Evolutionary conservation across 2,888 invertebrate genomes (phyloP).

Genomic region (Amorpha juglandis): DNA sequence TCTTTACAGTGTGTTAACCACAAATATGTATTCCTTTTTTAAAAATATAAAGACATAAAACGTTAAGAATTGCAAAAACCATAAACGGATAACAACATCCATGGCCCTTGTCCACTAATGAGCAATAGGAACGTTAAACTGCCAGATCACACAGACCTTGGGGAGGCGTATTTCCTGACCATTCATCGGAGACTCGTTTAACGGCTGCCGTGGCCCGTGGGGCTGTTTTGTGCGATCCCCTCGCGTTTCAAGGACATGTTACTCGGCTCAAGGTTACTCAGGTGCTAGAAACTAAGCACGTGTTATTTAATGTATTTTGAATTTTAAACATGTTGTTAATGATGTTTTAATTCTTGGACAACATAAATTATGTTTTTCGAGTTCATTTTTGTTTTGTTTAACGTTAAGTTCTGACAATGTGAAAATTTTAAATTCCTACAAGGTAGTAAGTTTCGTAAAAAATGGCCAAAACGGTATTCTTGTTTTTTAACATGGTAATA

Average conservation of each 20-base stretch:
- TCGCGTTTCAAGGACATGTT: constrained; percentile 26
- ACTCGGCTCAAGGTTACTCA: constrained; percentile 27
- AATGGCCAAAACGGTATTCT: too few relatives aligned
- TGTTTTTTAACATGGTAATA: too few relatives aligned
- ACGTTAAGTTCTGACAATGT: too few relatives aligned
- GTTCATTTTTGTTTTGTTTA: background rate
- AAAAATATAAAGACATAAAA: background rate
- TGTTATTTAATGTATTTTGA: constrained; percentile 25
- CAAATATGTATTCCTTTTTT: too few relatives aligned
- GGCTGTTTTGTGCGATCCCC: constrained; percentile 45
- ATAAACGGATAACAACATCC: constrained; percentile 28
- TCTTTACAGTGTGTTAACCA: too few relatives aligned
- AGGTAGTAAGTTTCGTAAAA: too few relatives aligned
- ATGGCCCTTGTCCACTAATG: constrained; percentile 29
- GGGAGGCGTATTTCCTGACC: constrained; percentile 34
- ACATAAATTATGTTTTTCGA: background rate
- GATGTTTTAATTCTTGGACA: background rate
- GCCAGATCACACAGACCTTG: constrained; percentile 34
- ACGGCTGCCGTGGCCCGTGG: constrained; percentile 40
- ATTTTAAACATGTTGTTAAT: background rate
- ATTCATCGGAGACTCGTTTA: constrained; percentile 43
- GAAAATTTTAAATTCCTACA: too few relatives aligned
- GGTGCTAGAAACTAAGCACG: constrained; percentile 25
- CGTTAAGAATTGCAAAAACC: background rate
- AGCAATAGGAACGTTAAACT: constrained; percentile 43